Percentiles rank a stretch among this genome's conserved stretches.
Conservation (phyloP, 2,797 vertebrate species). For the Percopsis omiscomaycus region DNA sequence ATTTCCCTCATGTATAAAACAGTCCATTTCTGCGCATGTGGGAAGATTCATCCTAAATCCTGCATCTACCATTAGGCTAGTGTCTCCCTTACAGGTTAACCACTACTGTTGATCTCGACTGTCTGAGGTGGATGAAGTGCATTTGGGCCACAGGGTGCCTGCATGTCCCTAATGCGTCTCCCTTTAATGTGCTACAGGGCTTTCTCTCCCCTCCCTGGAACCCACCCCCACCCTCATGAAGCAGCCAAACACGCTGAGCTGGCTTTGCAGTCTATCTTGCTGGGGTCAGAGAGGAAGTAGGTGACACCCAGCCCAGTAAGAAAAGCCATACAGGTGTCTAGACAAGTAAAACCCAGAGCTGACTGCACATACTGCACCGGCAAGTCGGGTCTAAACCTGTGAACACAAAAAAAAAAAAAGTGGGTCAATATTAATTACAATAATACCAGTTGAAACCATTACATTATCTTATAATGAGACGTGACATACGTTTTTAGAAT, state of each 20-base stretch:
- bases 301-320: constrained; percentile 85
- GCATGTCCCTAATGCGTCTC: constrained; percentile 29
- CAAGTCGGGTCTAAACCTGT: constrained; percentile 80
- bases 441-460: not conserved
- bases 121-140: constrained; percentile 57
- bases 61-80: constrained; percentile 17
- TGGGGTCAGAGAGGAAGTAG: constrained; percentile 80
- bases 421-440: not conserved
- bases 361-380: constrained; percentile 89
- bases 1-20: constrained; percentile 13
- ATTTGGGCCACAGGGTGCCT: constrained; percentile 44
- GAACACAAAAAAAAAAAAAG: constrained; percentile 53
- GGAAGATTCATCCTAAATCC: constrained; percentile 21
- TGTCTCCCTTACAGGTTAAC: constrained; percentile 2
- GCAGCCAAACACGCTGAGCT: constrained; percentile 84
- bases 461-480: not conserved
- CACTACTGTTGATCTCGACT: constrained; percentile 36
- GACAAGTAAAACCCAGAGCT: constrained; percentile 85
- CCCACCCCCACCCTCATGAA: constrained; percentile 68
- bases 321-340: constrained; percentile 90
- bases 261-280: constrained; percentile 92
- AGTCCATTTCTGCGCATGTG: constrained; percentile 8
- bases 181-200: constrained; percentile 16
- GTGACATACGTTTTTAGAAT: constrained; percentile 92
- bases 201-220: constrained; percentile 1